These are phyloP conservation scores for Selenia dentaria DNA, from an alignment of 2,888 invertebrate genomes.

Conservation along the genomic window DNA sequence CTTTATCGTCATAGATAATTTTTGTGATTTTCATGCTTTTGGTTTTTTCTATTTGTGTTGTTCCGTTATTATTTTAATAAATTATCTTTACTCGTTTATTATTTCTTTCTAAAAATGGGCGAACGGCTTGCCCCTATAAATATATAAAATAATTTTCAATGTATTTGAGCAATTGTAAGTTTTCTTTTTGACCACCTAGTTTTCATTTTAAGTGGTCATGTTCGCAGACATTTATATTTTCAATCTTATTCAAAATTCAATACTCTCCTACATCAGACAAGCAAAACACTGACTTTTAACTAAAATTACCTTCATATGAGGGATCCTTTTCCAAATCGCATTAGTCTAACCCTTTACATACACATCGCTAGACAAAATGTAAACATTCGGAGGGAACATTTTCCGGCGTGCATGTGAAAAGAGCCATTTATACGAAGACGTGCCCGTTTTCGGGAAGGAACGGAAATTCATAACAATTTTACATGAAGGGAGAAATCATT, in stretches of 20 bases:
- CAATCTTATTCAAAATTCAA: background rate
- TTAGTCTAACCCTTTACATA: slow-evolving; percentile 37
- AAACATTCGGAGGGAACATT: slow-evolving; percentile 46
- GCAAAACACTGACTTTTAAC: slow-evolving; percentile 14
- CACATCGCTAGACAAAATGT: slow-evolving; percentile 36
- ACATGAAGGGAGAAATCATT: slow-evolving; percentile 70
- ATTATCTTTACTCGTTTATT: too few relatives aligned
- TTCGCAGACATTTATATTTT: too few relatives aligned
- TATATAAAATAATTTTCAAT: too few relatives aligned
- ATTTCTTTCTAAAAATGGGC: too few relatives aligned
- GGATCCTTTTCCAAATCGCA: slow-evolving; percentile 30
- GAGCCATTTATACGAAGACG: slow-evolving; percentile 56
- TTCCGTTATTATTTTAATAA: too few relatives aligned
- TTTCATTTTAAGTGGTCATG: too few relatives aligned
- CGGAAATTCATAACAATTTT: slow-evolving; percentile 81
- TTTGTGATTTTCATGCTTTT: too few relatives aligned
- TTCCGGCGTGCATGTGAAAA: slow-evolving; percentile 48
- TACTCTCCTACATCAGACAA: slow-evolving; percentile 8
- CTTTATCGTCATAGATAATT: too few relatives aligned
- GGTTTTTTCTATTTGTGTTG: too few relatives aligned
- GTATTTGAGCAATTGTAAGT: too few relatives aligned
- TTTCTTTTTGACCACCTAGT: too few relatives aligned
- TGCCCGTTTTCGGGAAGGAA: slow-evolving; percentile 54
- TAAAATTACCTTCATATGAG: slow-evolving; percentile 26
- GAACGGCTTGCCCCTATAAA: too few relatives aligned